Evolutionary conservation across 2,113 vertebrate species (phyloP), one percentile per base, ranked within the genome.

Genomic region (Scatophagus argus): DNA sequence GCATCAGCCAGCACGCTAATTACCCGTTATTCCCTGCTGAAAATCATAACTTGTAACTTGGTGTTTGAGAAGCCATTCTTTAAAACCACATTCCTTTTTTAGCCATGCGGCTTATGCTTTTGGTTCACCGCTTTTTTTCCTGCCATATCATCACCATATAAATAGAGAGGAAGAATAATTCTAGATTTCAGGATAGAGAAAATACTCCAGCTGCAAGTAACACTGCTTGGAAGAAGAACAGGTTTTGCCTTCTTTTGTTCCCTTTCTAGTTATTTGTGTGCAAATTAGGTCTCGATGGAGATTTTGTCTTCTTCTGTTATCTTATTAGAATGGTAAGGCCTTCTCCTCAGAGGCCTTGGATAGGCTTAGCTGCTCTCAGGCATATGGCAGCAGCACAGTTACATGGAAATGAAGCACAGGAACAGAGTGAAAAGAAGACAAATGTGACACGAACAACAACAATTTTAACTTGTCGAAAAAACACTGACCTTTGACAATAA

Each of bases 231-330:
- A 82, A 61, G 34, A 27, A 76, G 55, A 75, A 64, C 52, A 10
- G 69, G 58, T 74, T 83, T 52, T 68, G 3, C 47, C 29, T 68
- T 14, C 0, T 17, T 62, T 74, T 52, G n/a, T 12, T 32, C 23
- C 27, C 61, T 74, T 72, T 34, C 21, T 52, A 70, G 44, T 82
- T 85, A 81, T 88, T 82, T 90, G 85, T 87, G 84, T 90, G 84
- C 79, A 92, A 93, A 91, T 91, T 21, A 89, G 83, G 74, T 83
- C 89, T 91, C 88, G 1, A 46, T 66, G 79, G 90, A 81, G 82
- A 49, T 79, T 88, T 87, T 74, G 86, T 92, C 85, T 85, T 90
- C 74, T 67, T 60, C 79, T 80, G 54, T 82, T 61, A 74, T 74
- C 86, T 79, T 79, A 86, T 90, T 88, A 87, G 77, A 83, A 74